A percentile compares a stretch with the other conserved stretches of the same genome.
Conservation (phyloP, 2,113 vertebrate genomes). For the Tympanuchus pallidicinctus region DNA sequence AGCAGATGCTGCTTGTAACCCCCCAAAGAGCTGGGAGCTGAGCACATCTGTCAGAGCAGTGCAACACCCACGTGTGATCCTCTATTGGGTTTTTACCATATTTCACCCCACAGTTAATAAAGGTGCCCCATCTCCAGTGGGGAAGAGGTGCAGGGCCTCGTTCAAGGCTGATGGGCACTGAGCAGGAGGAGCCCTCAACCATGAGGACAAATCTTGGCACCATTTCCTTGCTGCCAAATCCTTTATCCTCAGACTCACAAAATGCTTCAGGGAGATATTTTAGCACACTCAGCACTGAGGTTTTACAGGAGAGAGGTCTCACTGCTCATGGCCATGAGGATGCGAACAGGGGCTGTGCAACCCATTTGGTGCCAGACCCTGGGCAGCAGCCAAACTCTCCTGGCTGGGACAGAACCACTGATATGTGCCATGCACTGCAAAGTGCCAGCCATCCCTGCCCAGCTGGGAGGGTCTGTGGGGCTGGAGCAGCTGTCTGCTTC, state of each 20-base stretch:
- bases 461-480: neutral
- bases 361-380: neutral
- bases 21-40: neutral
- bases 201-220: neutral
- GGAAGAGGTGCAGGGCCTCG: neutral
- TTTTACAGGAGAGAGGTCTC: neutral
- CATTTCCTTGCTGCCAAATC: neutral
- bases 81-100: neutral
- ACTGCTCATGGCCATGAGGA: neutral
- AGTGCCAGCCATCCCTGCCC: neutral
- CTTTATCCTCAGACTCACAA: neutral
- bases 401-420: neutral
- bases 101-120: neutral
- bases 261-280: neutral
- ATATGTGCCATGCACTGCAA: neutral
- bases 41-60: neutral
- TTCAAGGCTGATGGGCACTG: rapidly evolving
- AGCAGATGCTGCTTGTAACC: neutral
- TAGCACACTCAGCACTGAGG: neutral
- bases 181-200: neutral
- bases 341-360: rapidly evolving
- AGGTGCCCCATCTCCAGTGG: neutral
- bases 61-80: neutral
- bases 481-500: rapidly evolving
- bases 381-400: rapidly evolving